Evolutionary conservation across 2,797 vertebrate species (phyloP).

Genomic region (Poeciliopsis paucimaculata): DNA sequence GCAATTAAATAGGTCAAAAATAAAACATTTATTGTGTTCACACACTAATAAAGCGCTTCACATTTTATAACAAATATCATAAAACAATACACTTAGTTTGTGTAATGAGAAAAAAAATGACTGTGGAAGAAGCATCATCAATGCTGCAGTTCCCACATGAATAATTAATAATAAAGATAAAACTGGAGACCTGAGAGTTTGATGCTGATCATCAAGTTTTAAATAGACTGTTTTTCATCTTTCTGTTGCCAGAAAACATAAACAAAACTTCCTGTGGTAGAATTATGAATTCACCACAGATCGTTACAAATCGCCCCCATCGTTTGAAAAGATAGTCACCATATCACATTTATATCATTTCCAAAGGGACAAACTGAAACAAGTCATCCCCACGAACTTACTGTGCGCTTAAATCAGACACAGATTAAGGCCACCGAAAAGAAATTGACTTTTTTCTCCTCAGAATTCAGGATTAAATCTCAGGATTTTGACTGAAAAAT

Average conservation of each 20-base stretch:
- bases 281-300: not conserved
- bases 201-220: constrained; percentile 1
- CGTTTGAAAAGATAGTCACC: not conserved
- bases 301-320: not conserved
- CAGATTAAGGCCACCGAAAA: not conserved
- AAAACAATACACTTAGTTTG: constrained; percentile 1
- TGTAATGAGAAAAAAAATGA: not conserved
- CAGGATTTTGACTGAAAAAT: too few relatives aligned
- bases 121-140: not conserved
- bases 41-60: not conserved
- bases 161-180: constrained; percentile 42
- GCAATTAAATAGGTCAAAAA: constrained; percentile 1
- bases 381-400: not conserved
- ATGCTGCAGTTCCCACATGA: not conserved
- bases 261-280: constrained; percentile 18
- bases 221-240: not conserved
- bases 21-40: constrained; percentile 27
- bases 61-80: constrained; percentile 31
- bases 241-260: constrained; percentile 28
- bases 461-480: too few relatives aligned
- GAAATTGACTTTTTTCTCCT: too few relatives aligned
- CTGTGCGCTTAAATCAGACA: constrained; percentile 10
- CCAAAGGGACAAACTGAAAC: not conserved
- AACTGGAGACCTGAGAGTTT: constrained; percentile 38
- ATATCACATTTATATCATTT: not conserved